phyloP scores from a whole-genome alignment of 2,797 vertebrate species.

The Cryptoprocta ferox region DNA sequence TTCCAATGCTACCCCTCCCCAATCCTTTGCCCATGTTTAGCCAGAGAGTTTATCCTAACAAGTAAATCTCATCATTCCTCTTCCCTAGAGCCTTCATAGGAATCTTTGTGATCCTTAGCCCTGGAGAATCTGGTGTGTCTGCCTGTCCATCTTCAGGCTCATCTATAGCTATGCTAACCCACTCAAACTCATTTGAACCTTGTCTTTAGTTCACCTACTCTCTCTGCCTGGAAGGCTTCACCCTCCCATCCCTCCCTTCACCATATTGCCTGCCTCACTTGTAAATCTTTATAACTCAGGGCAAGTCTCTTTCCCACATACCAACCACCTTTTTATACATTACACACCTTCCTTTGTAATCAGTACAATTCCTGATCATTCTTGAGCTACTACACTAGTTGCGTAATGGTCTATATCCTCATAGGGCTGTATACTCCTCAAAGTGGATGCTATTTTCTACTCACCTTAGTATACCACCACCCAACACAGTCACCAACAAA shows the following conservation, averaged over 20 bases:
- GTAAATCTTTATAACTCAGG: neutral
- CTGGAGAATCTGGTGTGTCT: neutral
- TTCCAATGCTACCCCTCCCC: no score
- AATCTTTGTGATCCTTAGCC: neutral
- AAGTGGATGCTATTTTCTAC: neutral
- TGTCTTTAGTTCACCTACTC: neutral
- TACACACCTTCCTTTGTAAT: neutral
- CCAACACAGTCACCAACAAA: neutral
- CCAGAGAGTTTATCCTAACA: neutral
- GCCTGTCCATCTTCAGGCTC: neutral
- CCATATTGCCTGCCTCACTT: neutral
- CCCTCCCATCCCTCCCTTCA: neutral
- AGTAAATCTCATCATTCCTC: neutral
- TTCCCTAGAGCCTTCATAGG: neutral
- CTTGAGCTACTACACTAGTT: neutral
- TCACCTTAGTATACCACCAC: neutral
- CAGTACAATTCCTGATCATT: neutral
- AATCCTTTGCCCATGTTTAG: no score
- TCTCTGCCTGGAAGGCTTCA: neutral
- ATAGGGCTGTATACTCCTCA: neutral
- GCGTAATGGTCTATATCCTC: neutral
- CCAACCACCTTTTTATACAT: neutral
- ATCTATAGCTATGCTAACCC: neutral
- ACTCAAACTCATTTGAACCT: neutral
- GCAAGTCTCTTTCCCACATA: neutral